A percentile compares a stretch with the other conserved stretches of the same genome.
Evolutionary conservation across 2,113 vertebrate genomes (phyloP).

Genomic region (Coryphaenoides rupestris): DNA sequence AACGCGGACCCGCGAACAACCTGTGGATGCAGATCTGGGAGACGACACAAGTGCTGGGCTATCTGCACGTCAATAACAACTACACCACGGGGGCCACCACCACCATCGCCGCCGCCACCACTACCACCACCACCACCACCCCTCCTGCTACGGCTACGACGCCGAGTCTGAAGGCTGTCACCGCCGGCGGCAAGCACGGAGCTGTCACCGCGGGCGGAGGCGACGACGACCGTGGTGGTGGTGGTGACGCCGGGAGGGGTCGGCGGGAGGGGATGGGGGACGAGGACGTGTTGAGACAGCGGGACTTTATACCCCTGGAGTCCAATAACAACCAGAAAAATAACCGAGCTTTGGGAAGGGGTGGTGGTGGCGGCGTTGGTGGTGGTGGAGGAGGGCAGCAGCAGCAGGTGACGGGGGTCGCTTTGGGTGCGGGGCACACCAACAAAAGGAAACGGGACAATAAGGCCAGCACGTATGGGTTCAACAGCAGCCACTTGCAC

Average conservation of each 20-base stretch:
- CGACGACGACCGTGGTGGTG: not conserved
- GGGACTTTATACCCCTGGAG: slow-evolving; percentile 88
- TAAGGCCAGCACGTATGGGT: slow-evolving; percentile 93
- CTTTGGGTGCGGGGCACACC: slow-evolving; percentile 70
- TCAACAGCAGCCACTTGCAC: slow-evolving; percentile 80
- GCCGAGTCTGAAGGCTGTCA: slow-evolving; percentile 58
- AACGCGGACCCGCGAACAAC: slow-evolving; percentile 93
- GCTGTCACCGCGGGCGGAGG: slow-evolving; percentile 42
- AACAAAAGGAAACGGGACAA: slow-evolving; percentile 94
- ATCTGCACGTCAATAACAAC: slow-evolving; percentile 83
- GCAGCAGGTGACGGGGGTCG: slow-evolving; percentile 43
- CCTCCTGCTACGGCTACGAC: slow-evolving; percentile 58
- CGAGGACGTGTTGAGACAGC: slow-evolving; percentile 64
- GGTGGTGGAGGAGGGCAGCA: slow-evolving; percentile 34
- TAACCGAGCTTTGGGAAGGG: slow-evolving; percentile 69
- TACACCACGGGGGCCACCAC: slow-evolving; percentile 68
- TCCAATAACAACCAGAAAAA: slow-evolving; percentile 80
- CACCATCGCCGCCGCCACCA: too few species aligned
- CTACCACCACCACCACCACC: too few species aligned
- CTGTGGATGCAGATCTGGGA: slow-evolving; percentile 98
- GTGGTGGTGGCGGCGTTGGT: slow-evolving; percentile 41
- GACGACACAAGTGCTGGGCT: slow-evolving; percentile 87
- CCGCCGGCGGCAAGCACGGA: slow-evolving; percentile 67
- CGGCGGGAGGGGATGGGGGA: slow-evolving; percentile 51
- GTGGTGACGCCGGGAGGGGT: slow-evolving; percentile 50